These are phyloP conservation scores for Ptychochromis oligacanthus DNA, from an alignment of 2,113 vertebrate species.

Conservation along the genomic window DNA sequence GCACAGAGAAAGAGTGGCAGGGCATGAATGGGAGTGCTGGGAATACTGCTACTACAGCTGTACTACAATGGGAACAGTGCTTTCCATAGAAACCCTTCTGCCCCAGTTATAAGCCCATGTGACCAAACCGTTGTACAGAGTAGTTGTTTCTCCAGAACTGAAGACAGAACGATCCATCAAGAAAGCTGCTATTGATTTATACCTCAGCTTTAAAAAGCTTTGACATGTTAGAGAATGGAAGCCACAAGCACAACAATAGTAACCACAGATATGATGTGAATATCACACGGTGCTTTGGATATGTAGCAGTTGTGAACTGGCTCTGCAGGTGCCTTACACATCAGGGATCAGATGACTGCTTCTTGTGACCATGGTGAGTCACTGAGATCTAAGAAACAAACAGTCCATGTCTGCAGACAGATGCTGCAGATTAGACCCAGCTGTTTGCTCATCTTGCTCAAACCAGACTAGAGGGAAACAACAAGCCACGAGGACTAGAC, in stretches of 20 bases:
- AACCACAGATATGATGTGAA: neutral
- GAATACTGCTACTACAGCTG: constrained; percentile 71
- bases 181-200: constrained; percentile 31
- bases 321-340: constrained; percentile 26
- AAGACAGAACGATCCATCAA: constrained; percentile 42
- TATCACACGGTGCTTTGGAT: neutral
- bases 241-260: neutral
- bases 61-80: constrained; percentile 76
- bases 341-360: constrained; percentile 9
- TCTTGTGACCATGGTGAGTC: constrained; percentile 38
- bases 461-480: constrained; percentile 50
- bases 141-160: constrained; percentile 62
- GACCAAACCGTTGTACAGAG: constrained; percentile 67
- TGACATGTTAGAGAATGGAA: neutral
- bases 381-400: constrained; percentile 31
- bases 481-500: constrained; percentile 38
- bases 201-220: neutral
- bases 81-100: constrained; percentile 73
- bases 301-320: neutral
- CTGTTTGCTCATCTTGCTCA: constrained; percentile 52
- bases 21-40: constrained; percentile 61
- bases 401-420: constrained; percentile 54
- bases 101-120: constrained; percentile 73
- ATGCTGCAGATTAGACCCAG: constrained; percentile 69
- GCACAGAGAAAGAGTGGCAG: constrained; percentile 12